A percentile compares a stretch with the other conserved stretches of the same genome.
These are phyloP conservation scores for Phytoseiulus persimilis DNA, from an alignment of 2,888 invertebrate species.

Conservation along the genomic window DNA sequence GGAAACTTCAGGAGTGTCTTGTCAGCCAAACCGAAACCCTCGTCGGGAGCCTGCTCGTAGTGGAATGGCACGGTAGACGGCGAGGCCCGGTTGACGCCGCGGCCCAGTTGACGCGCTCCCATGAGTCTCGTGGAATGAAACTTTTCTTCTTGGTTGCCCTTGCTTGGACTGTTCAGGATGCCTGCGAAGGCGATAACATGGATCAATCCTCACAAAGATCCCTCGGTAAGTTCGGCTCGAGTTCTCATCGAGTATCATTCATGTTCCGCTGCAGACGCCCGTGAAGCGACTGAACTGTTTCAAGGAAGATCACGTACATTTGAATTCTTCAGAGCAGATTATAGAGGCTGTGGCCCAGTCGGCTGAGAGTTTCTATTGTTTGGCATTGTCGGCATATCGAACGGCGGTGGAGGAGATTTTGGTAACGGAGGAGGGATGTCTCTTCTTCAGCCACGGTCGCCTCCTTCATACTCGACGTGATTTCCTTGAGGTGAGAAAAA, in stretches of 20 bases:
- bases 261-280: too few relatives aligned
- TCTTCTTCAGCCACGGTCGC: conserved; percentile 50
- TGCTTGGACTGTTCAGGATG: conserved; percentile 23
- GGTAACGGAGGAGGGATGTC: conserved; percentile 49
- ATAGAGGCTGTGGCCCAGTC: background rate
- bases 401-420: conserved; percentile 47
- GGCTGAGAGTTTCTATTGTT: conserved; percentile 15
- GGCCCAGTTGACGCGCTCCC: too few relatives aligned
- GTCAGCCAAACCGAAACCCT: too few relatives aligned
- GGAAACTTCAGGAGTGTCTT: too few relatives aligned
- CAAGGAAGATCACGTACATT: too few relatives aligned
- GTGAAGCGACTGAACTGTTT: too few relatives aligned
- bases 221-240: too few relatives aligned
- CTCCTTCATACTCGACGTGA: conserved; percentile 40
- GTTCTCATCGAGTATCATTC: too few relatives aligned
- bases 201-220: background rate
- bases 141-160: conserved; percentile 48
- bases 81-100: too few relatives aligned
- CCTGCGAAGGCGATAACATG: background rate
- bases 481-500: conserved; percentile 45
- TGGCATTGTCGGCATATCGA: conserved; percentile 39
- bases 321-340: conserved; percentile 40
- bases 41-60: too few relatives aligned
- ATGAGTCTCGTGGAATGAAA: conserved; percentile 51
- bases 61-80: too few relatives aligned